Evolutionary conservation across 1,140 invertebrate species (phyloP).

Genomic region (silkworm (Bombyx mori)): ASM3026992v2 NC_085113.1:6213001-6213500

Average conservation of each 20-base stretch:
- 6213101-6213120: too few species aligned
- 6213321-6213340: slow-evolving; percentile 15
- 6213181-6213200: slow-evolving; percentile 18
- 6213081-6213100: too few species aligned
- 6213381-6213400: too few species aligned
- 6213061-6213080: too few species aligned
- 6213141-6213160: slow-evolving; percentile 6
- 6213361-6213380: slow-evolving; percentile 3
- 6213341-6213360: slow-evolving; percentile 10
- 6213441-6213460: too few species aligned
- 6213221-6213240: slow-evolving; percentile 26
- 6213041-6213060: too few species aligned
- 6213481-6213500: too few species aligned
- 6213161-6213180: slow-evolving; percentile 10
- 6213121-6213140: slow-evolving; percentile 2
- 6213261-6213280: too few species aligned
- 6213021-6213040: neutral
- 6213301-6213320: neutral
- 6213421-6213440: too few species aligned
- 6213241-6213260: slow-evolving; percentile 5
- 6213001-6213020: neutral
- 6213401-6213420: neutral
- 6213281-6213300: neutral
- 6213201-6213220: slow-evolving; percentile 15
- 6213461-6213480: too few species aligned